A percentile compares a stretch with the other conserved stretches of the same genome.
phyloP scores from a whole-genome alignment of 2,888 invertebrate genomes.

The Apodemia duryi region DNA sequence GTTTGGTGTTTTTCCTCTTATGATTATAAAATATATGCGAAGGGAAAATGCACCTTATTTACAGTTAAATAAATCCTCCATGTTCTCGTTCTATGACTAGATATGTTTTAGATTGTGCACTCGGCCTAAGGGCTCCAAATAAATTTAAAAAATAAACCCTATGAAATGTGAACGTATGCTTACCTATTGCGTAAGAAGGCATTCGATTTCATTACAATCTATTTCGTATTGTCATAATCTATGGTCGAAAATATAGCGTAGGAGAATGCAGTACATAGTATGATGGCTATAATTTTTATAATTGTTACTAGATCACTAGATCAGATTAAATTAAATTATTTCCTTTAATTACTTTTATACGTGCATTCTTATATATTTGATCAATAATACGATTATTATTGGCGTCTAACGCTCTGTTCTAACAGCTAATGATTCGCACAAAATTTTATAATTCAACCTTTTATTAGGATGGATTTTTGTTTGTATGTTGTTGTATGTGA shows the following conservation, averaged over 20 bases:
- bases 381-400: too few relatives aligned
- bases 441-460: too few relatives aligned
- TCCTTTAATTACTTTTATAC: too few relatives aligned
- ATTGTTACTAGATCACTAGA: neutral
- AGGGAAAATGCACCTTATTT: conserved; percentile 54
- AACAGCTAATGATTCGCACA: too few relatives aligned
- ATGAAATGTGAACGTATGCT: conserved; percentile 62
- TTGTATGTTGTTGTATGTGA: too few relatives aligned
- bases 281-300: neutral
- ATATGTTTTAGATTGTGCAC: conserved; percentile 75
- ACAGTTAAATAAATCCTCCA: conserved; percentile 57
- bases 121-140: conserved; percentile 53
- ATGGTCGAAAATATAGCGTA: conserved; percentile 63
- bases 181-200: conserved; percentile 75
- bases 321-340: neutral
- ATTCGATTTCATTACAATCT: conserved; percentile 57
- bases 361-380: too few relatives aligned
- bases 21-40: conserved; percentile 68
- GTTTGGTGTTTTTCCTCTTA: conserved; percentile 40
- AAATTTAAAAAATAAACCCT: conserved; percentile 68
- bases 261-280: conserved; percentile 23
- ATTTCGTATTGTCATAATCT: conserved; percentile 77
- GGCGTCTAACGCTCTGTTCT: too few relatives aligned
- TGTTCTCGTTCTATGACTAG: conserved; percentile 72
- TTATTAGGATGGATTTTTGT: too few relatives aligned